phyloP scores from a whole-genome alignment of 2,113 vertebrate genomes.

The Alexandromys fortis region DNA sequence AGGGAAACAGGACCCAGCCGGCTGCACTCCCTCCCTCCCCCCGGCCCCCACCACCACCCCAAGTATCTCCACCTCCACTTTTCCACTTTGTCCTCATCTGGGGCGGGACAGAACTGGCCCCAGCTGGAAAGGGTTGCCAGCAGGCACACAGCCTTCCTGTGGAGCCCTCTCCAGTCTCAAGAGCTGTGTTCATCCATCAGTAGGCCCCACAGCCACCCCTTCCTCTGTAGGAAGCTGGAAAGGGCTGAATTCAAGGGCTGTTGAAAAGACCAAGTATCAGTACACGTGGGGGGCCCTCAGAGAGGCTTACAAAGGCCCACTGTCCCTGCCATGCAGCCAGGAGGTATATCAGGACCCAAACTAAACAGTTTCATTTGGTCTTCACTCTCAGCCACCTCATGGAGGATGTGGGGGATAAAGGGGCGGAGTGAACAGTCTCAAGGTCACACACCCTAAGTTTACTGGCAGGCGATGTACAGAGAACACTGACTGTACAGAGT shows the following conservation, averaged over 20 bases:
- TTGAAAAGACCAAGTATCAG: conserved; percentile 9
- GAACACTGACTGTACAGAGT: not conserved
- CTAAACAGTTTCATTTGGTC: not conserved
- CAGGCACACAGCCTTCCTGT: not conserved
- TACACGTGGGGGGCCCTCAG: not conserved
- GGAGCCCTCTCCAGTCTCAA: not conserved
- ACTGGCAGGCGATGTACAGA: not conserved
- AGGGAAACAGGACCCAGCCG: not conserved
- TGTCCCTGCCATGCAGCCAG: not conserved
- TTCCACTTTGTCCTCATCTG: not conserved
- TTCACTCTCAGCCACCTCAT: not conserved
- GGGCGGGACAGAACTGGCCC: not conserved
- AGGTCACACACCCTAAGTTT: not conserved
- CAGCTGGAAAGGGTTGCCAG: not conserved
- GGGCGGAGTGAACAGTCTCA: not conserved
- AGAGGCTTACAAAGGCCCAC: not conserved
- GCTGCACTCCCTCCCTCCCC: too few species aligned
- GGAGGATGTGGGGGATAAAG: not conserved
- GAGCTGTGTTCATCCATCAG: not conserved
- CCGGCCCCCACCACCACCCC: too few species aligned
- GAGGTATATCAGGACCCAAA: not conserved
- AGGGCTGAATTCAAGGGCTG: not conserved
- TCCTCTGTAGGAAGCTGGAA: conserved; percentile 32
- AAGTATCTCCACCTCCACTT: not conserved
- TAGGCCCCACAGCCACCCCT: not conserved